phyloP scores from a whole-genome alignment of 2,113 vertebrate species.

The Phrynosoma platyrhinos region DNA sequence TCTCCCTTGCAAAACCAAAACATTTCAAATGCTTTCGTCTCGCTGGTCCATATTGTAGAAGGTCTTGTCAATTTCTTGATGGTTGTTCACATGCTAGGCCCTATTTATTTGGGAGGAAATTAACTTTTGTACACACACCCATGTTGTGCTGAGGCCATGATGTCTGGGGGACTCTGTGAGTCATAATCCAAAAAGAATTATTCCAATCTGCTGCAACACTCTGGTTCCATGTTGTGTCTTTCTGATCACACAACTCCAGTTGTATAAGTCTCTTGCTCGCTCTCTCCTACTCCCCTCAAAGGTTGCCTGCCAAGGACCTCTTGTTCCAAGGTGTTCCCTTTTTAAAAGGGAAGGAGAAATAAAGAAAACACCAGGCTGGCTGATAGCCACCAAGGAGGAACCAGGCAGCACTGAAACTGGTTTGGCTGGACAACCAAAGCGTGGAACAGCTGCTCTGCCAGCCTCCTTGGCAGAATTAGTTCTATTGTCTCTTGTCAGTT shows the following conservation, averaged over 20 bases:
- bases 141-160: no score
- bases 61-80: no score
- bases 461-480: background rate
- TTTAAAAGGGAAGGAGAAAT: background rate
- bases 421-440: background rate
- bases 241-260: background rate
- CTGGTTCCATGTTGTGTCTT: background rate
- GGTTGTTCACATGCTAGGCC: no score
- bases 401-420: background rate
- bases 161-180: no score
- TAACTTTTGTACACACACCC: no score
- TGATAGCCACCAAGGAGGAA: background rate
- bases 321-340: constrained; percentile 30
- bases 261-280: background rate
- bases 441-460: background rate
- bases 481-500: background rate
- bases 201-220: no score
- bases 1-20: no score
- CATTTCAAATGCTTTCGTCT: no score
- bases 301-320: constrained; percentile 29
- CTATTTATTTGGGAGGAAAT: no score
- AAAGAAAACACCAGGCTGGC: background rate
- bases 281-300: no score
- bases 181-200: no score
- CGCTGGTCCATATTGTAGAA: no score